Percentiles rank a stretch among this genome's conserved stretches.
These are phyloP conservation scores for Astreopora myriophthalma DNA, from an alignment of 64 coral and sea anemone species.

Conservation along the genomic window DNA sequence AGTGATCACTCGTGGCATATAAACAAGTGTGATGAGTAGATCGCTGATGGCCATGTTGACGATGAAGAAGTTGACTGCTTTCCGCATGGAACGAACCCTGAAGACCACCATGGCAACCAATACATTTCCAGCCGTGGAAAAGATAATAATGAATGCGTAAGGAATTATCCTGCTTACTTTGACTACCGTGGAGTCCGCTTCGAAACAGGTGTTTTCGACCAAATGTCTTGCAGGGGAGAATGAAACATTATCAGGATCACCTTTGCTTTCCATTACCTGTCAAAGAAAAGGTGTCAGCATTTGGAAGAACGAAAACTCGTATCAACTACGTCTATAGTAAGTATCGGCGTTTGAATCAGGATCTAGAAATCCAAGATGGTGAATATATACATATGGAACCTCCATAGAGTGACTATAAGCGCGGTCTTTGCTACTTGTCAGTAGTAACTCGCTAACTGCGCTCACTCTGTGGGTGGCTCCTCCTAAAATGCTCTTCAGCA, in stretches of 20 bases:
- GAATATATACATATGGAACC: too few species aligned
- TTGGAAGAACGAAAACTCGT: background rate
- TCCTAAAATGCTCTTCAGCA: too few species aligned
- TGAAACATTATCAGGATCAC: background rate
- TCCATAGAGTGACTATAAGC: too few species aligned
- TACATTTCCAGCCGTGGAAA: background rate
- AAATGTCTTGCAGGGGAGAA: background rate
- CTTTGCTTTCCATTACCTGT: background rate
- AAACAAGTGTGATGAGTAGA: conserved; percentile 53
- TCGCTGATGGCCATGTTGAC: conserved; percentile 66
- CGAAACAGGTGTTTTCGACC: conserved; percentile 2
- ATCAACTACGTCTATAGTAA: too few species aligned
- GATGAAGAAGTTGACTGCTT: conserved; percentile 64
- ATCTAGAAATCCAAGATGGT: too few species aligned
- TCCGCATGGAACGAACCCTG: conserved; percentile 40
- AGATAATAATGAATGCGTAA: background rate
- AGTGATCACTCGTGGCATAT: conserved; percentile 56
- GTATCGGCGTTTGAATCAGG: too few species aligned
- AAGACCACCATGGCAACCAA: conserved; percentile 29
- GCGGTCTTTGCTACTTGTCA: too few species aligned
- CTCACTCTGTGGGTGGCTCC: too few species aligned
- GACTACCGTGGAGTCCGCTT: background rate
- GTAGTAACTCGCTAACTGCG: too few species aligned
- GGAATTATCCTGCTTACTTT: background rate
- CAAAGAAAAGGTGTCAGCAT: background rate